These are phyloP conservation scores for Propithecus perrieri DNA, from an alignment of 2,797 vertebrate species.

Conservation along the genomic window DNA sequence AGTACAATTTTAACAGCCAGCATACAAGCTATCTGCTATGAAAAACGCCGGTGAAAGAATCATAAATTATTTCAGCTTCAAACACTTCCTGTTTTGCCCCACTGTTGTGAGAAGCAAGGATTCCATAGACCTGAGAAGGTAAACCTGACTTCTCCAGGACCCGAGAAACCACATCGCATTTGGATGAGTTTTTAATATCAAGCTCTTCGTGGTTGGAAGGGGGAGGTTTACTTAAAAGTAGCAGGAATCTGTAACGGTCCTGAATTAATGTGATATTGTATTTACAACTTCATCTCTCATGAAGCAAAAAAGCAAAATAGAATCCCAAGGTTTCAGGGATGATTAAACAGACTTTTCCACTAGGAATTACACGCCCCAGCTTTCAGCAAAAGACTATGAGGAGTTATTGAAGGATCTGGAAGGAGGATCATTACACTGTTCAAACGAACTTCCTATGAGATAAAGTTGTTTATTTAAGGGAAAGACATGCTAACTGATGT, in stretches of 20 bases:
- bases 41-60: conserved; percentile 56
- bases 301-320: conserved; percentile 25
- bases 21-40: conserved; percentile 48
- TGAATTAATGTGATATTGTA: background rate
- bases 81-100: conserved; percentile 28
- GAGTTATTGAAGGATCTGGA: background rate
- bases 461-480: background rate
- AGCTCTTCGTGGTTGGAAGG: background rate
- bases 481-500: conserved; percentile 40
- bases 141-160: background rate
- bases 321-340: conserved; percentile 15
- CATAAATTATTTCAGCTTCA: conserved; percentile 34
- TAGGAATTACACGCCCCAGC: conserved; percentile 29
- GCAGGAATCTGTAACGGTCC: background rate
- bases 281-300: conserved; percentile 25
- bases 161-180: background rate
- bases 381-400: background rate
- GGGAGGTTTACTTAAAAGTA: background rate
- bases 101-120: background rate
- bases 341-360: conserved; percentile 25
- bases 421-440: conserved; percentile 11
- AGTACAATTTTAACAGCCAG: conserved; percentile 44
- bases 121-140: conserved; percentile 21
- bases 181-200: background rate
- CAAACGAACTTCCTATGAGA: conserved; percentile 26